Evolutionary conservation across 64 coral and sea anemone genomes (phyloP).

Genomic region (Actinia tenebrosa): DNA sequence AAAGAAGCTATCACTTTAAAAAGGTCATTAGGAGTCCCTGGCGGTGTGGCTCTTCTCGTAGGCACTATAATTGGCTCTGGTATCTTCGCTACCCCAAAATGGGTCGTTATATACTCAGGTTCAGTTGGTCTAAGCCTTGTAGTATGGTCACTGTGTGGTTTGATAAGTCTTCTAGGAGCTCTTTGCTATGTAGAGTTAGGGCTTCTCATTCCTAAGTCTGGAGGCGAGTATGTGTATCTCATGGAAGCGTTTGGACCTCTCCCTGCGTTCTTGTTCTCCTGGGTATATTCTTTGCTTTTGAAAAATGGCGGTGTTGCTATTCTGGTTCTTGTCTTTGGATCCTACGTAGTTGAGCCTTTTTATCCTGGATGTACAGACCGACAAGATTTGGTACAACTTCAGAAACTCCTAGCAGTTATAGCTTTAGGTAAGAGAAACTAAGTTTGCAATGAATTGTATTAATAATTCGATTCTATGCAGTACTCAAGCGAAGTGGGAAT

Average conservation of each 20-base stretch:
- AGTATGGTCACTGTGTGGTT: neutral
- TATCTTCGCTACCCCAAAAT: constrained; percentile 55
- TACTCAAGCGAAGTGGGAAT: too few relatives aligned
- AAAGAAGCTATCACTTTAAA: constrained; percentile 14
- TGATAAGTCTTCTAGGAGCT: constrained; percentile 24
- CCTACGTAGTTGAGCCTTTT: constrained; percentile 42
- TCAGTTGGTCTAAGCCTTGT: constrained; percentile 43
- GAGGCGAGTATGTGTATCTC: constrained; percentile 35
- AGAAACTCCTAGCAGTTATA: constrained; percentile 31
- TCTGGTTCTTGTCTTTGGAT: constrained; percentile 28
- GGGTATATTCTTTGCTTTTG: constrained; percentile 36
- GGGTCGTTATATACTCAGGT: constrained; percentile 45
- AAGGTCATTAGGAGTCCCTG: constrained; percentile 25
- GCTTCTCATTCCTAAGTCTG: constrained; percentile 33
- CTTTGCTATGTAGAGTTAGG: constrained; percentile 48
- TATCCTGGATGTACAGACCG: constrained; percentile 31
- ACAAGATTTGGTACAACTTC: constrained; percentile 31
- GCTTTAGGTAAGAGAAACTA: constrained; percentile 53
- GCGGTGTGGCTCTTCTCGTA: constrained; percentile 40
- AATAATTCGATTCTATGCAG: neutral
- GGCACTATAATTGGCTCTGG: constrained; percentile 48
- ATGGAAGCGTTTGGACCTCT: constrained; percentile 47
- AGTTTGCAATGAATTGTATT: neutral
- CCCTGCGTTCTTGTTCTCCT: constrained; percentile 48
- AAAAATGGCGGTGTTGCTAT: constrained; percentile 25